Evolutionary conservation across 2,888 invertebrate genomes (phyloP).

Genomic region (Andrena dorsata): DNA sequence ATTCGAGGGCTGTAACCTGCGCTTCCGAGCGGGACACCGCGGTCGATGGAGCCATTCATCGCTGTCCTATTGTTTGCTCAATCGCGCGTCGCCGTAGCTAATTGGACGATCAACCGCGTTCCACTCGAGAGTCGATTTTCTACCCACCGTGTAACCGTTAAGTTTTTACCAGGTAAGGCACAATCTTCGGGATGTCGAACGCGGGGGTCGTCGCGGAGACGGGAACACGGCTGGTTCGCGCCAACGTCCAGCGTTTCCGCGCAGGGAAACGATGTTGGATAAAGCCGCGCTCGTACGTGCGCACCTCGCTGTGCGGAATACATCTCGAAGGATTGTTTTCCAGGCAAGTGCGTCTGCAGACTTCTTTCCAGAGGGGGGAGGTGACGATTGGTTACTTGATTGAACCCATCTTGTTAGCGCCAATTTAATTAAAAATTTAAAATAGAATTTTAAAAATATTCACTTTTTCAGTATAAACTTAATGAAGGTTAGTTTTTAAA

Average conservation of each 20-base stretch:
- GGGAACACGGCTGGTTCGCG: neutral
- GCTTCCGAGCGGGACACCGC: constrained; percentile 38
- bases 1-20: neutral
- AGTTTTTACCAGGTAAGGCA: constrained; percentile 68
- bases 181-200: constrained; percentile 60
- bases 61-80: constrained; percentile 79
- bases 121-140: constrained; percentile 54
- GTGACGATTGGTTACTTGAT: too few relatives aligned
- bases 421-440: too few relatives aligned
- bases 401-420: too few relatives aligned
- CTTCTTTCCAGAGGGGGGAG: too few relatives aligned
- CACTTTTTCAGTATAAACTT: too few relatives aligned
- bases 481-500: too few relatives aligned
- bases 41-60: constrained; percentile 71
- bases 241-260: neutral
- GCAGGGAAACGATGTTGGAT: neutral
- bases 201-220: neutral
- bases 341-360: too few relatives aligned
- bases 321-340: too few relatives aligned
- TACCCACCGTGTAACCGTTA: constrained; percentile 52
- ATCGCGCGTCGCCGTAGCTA: constrained; percentile 56
- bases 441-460: too few relatives aligned
- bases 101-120: constrained; percentile 50
- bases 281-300: neutral
- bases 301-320: too few relatives aligned